Evolutionary conservation across 1,140 invertebrate species (phyloP).

Genomic region (Drosophila mayri): DNA sequence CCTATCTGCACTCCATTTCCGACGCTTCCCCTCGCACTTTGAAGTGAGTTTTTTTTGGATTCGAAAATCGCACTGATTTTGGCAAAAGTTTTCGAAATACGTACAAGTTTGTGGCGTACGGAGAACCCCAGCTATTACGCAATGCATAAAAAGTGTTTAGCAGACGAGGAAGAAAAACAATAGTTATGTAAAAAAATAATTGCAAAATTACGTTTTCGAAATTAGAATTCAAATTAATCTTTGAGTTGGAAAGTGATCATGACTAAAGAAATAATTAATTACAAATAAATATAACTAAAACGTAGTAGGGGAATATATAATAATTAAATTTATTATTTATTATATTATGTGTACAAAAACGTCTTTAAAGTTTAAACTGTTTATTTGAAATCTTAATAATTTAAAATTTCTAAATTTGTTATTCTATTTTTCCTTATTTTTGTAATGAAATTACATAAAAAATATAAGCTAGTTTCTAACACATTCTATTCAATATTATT

Average conservation of each 20-base stretch:
- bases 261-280: not conserved
- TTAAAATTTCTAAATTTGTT: not conserved
- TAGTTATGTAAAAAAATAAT: slow-evolving; percentile 73
- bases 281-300: not conserved
- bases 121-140: slow-evolving; percentile 55
- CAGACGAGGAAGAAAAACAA: slow-evolving; percentile 35
- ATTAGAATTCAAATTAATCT: not conserved
- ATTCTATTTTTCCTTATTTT: not conserved
- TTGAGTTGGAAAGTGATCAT: not conserved
- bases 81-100: slow-evolving; percentile 41
- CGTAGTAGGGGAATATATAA: not conserved
- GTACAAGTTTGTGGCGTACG: slow-evolving; percentile 1
- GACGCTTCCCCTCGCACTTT: slow-evolving; percentile 43
- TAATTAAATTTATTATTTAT: not conserved
- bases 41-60: slow-evolving; percentile 57
- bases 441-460: too few species aligned
- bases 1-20: slow-evolving; percentile 50
- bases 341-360: not conserved
- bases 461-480: too few species aligned
- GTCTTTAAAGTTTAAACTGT: not conserved
- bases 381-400: not conserved
- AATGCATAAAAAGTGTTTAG: slow-evolving; percentile 58
- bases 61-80: slow-evolving; percentile 8
- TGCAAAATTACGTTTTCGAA: slow-evolving; percentile 2
- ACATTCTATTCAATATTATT: too few species aligned